Percentiles rank a stretch among this genome's conserved stretches.
Evolutionary conservation across 2,113 vertebrate genomes (phyloP).

Genomic region (Desmodus rotundus): DNA sequence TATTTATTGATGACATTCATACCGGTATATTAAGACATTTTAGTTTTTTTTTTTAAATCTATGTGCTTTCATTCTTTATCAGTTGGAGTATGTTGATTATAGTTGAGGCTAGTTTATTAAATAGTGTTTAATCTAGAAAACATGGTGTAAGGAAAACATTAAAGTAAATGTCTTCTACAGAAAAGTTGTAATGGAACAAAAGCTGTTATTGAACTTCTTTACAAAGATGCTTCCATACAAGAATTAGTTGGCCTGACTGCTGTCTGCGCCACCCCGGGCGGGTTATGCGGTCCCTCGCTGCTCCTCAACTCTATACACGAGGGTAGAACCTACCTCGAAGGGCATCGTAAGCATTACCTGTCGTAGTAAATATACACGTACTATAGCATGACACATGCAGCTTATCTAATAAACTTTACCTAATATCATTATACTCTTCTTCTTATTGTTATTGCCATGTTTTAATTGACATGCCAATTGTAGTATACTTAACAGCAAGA

Average conservation of each 20-base stretch:
- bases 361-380: background rate
- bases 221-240: background rate
- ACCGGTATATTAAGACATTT: background rate
- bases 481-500: background rate
- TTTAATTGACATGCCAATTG: background rate
- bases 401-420: background rate
- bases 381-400: background rate
- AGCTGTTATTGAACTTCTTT: constrained; percentile 20
- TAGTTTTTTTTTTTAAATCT: background rate
- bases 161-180: background rate
- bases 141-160: background rate
- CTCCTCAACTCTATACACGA: background rate
- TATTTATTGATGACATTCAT: background rate
- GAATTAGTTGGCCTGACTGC: background rate
- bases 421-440: background rate
- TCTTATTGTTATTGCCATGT: background rate
- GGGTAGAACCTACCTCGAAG: background rate
- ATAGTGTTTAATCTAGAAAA: constrained; percentile 6
- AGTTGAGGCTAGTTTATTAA: background rate
- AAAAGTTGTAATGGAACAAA: background rate
- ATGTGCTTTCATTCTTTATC: background rate
- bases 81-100: background rate
- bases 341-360: background rate
- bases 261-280: background rate
- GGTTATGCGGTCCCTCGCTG: background rate